A percentile compares a stretch with the other conserved stretches of the same genome.
Evolutionary conservation across 1,140 invertebrate species (phyloP).

Genomic region (Drosophila sproati): DNA sequence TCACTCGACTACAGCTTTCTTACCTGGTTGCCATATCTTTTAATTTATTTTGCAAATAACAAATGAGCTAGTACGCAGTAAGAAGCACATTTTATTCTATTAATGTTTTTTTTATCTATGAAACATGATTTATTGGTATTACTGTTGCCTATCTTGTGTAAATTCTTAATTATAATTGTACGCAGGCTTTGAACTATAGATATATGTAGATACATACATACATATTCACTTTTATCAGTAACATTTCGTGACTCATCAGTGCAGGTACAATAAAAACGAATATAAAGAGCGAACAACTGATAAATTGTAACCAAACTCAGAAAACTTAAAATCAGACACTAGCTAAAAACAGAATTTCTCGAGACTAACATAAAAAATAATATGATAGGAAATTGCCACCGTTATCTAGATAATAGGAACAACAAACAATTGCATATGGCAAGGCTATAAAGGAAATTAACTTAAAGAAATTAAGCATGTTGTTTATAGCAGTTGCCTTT

Average conservation of each 20-base stretch:
- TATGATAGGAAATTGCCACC: slow-evolving; percentile 12
- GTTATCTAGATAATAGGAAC: slow-evolving; percentile 14
- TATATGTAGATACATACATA: background rate
- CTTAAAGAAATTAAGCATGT: background rate
- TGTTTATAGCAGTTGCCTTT: too few species aligned
- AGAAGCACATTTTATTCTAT: background rate
- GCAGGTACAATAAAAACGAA: background rate
- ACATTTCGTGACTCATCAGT: slow-evolving; percentile 16
- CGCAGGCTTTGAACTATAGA: background rate
- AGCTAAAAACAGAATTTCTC: background rate
- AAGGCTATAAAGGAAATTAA: background rate
- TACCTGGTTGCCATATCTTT: too few species aligned
- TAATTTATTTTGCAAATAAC: too few species aligned
- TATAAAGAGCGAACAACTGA: background rate
- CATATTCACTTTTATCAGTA: background rate
- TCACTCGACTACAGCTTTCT: too few species aligned
- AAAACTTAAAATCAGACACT: background rate
- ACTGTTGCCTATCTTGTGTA: background rate
- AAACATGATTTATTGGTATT: background rate
- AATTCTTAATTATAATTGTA: slow-evolving; percentile 10
- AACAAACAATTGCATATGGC: background rate
- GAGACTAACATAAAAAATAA: background rate
- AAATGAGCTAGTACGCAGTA: background rate
- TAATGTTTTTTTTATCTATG: background rate
- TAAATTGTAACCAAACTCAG: slow-evolving; percentile 10